Percentiles rank a stretch among this genome's conserved stretches.
phyloP scores from a whole-genome alignment of 2,797 vertebrate species.

The Acanthurus lineatus region DNA sequence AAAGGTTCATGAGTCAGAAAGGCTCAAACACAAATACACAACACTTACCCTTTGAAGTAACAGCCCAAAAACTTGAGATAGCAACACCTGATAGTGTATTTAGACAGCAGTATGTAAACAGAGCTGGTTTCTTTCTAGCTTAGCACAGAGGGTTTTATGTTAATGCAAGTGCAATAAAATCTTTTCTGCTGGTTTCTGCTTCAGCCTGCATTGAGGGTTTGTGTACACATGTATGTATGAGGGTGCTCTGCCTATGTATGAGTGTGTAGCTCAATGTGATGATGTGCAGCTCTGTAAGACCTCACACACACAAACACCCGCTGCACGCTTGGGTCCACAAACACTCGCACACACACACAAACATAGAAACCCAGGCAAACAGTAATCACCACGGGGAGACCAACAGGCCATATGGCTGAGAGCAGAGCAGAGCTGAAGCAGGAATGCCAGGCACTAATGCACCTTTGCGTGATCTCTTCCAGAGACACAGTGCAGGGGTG shows the following conservation, averaged over 20 bases:
- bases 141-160: constrained; percentile 48
- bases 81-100: constrained; percentile 61
- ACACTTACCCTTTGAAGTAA: constrained; percentile 5
- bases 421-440: constrained; percentile 41
- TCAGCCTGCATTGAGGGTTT: constrained; percentile 26
- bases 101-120: constrained; percentile 59
- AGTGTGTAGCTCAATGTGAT: constrained; percentile 50
- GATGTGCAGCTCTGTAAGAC: constrained; percentile 65
- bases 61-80: constrained; percentile 11
- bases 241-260: constrained; percentile 20
- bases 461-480: constrained; percentile 73
- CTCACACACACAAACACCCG: constrained; percentile 59
- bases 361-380: constrained; percentile 71
- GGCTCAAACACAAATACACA: constrained; percentile 13
- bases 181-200: constrained; percentile 30
- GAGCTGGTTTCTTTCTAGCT: constrained; percentile 62
- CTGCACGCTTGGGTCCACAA: constrained; percentile 73
- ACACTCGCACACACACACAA: constrained; percentile 69
- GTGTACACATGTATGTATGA: constrained; percentile 54
- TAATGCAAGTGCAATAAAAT: constrained; percentile 46
- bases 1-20: background rate
- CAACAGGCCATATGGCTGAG: constrained; percentile 63
- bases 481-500: constrained; percentile 67
- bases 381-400: constrained; percentile 64
- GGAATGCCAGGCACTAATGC: constrained; percentile 56